Percentiles rank a stretch among this genome's conserved stretches.
Evolutionary conservation across 92 coral and sea anemone species (phyloP).

Genomic region (Porites evermanni): DNA sequence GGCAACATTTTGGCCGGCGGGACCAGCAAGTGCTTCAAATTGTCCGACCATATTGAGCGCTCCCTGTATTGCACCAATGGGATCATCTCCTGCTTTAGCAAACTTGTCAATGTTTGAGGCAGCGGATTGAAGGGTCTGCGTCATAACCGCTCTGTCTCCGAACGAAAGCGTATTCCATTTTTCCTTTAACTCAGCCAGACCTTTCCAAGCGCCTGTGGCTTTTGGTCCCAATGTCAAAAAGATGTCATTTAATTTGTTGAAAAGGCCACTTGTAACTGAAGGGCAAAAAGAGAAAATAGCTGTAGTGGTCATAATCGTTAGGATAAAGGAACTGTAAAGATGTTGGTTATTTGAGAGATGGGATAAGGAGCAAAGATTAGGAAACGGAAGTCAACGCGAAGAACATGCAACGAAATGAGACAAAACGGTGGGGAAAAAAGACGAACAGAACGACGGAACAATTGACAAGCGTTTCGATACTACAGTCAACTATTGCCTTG

Average conservation of each 20-base stretch:
- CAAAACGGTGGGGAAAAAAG: no score
- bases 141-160: constrained; percentile 19
- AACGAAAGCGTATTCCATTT: neutral
- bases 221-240: neutral
- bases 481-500: no score
- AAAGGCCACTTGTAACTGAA: neutral
- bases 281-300: no score
- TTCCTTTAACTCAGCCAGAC: neutral
- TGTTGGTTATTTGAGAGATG: no score
- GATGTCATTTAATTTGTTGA: neutral
- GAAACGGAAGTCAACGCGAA: no score
- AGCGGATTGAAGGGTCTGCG: constrained; percentile 16
- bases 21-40: constrained; percentile 4
- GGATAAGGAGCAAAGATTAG: no score
- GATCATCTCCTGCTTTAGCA: neutral
- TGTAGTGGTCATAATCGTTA: no score
- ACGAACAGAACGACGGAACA: no score
- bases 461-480: no score
- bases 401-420: no score
- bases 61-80: no score
- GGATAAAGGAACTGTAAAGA: no score
- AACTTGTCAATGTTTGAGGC: constrained; percentile 23
- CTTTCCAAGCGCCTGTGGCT: neutral
- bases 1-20: constrained; percentile 20
- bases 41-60: neutral